Conservation (phyloP, 2,113 vertebrate genomes). For the Sceloporus undulatus region DNA sequence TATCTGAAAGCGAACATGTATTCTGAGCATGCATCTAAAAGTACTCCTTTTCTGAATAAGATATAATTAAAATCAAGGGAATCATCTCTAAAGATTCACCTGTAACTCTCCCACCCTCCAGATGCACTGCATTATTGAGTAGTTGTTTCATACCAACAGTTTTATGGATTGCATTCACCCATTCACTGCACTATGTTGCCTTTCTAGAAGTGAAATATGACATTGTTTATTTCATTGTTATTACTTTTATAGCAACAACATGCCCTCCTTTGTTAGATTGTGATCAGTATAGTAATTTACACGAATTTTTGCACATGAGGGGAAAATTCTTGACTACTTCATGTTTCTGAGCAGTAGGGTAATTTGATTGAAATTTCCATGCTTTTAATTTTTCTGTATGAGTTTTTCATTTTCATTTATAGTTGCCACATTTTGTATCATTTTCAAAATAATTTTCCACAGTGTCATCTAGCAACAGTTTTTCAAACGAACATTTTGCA, state of each 20-base stretch:
- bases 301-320: neutral
- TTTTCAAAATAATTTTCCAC: too few species aligned
- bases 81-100: too few species aligned
- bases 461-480: too few species aligned
- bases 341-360: constrained; percentile 27
- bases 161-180: constrained; percentile 19
- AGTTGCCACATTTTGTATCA: too few species aligned
- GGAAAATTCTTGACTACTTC: constrained; percentile 16
- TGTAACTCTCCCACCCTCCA: too few species aligned
- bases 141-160: neutral
- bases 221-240: constrained; percentile 22
- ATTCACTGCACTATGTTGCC: neutral
- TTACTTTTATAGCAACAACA: neutral
- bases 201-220: constrained; percentile 23
- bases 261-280: constrained; percentile 18
- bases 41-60: neutral
- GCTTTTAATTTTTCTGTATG: too few species aligned
- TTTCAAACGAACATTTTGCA: too few species aligned
- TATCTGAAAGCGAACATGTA: too few species aligned
- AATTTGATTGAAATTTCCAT: too few species aligned
- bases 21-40: neutral
- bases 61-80: neutral
- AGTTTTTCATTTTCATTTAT: too few species aligned
- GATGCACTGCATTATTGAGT: too few species aligned
- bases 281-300: neutral